These are phyloP conservation scores for Temnothorax unifasciatus DNA, from an alignment of 2,888 invertebrate species.

Conservation along the genomic window DNA sequence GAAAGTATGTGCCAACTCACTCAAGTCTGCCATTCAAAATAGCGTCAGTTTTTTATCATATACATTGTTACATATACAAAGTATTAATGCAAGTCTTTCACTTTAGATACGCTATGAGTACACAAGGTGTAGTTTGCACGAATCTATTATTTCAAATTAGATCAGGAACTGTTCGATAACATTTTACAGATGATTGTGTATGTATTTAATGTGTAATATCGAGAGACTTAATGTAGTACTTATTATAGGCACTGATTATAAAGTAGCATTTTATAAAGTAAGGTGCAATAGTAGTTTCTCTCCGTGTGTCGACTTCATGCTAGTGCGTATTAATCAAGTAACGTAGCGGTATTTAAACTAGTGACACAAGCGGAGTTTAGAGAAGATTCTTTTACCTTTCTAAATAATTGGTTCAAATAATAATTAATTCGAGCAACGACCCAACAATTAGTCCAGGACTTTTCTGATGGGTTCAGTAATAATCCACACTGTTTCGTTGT, in stretches of 20 bases:
- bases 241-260: conserved; percentile 44
- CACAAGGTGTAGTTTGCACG: background rate
- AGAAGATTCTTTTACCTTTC: conserved; percentile 14
- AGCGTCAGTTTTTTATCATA: conserved; percentile 10
- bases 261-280: conserved; percentile 55
- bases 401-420: conserved; percentile 1
- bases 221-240: conserved; percentile 45
- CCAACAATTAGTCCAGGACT: background rate
- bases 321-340: conserved; percentile 65
- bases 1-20: conserved; percentile 58
- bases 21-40: conserved; percentile 34
- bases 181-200: conserved; percentile 37
- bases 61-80: conserved; percentile 9
- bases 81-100: conserved; percentile 41
- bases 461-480: conserved; percentile 16
- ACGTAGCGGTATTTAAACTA: conserved; percentile 63
- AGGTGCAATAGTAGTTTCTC: conserved; percentile 63
- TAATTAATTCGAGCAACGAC: background rate
- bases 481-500: background rate
- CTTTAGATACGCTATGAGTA: conserved; percentile 11
- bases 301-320: conserved; percentile 51
- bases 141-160: conserved; percentile 26
- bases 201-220: conserved; percentile 45
- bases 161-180: conserved; percentile 43
- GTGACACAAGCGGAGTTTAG: background rate